These are phyloP conservation scores for Drosophila truncata DNA, from an alignment of 1,140 invertebrate genomes.

Conservation along the genomic window DNA sequence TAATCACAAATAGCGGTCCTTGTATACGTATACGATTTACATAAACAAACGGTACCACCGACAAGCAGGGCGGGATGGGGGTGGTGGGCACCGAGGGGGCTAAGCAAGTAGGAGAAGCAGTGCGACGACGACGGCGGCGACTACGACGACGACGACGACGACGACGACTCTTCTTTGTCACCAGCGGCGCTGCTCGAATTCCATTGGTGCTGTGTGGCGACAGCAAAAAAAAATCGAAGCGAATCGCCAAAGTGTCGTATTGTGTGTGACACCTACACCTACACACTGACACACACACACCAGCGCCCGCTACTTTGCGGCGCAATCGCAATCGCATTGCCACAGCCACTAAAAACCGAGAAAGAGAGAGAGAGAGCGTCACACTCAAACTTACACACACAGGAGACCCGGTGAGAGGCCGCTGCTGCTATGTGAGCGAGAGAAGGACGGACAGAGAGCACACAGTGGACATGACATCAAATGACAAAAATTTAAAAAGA, in stretches of 20 bases:
- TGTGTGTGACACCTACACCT: conserved; percentile 68
- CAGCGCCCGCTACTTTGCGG: conserved; percentile 54
- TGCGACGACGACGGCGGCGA: conserved; percentile 12
- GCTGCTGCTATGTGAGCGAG: conserved; percentile 59
- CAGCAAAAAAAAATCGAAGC: conserved; percentile 76
- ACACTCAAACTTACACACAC: conserved; percentile 24
- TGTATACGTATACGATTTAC: conserved; percentile 24
- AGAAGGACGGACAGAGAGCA: conserved; percentile 65
- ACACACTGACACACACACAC: conserved; percentile 30
- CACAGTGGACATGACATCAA: conserved; percentile 76
- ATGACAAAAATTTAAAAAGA: conserved; percentile 78
- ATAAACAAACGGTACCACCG: conserved; percentile 17
- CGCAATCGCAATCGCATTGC: conserved; percentile 63
- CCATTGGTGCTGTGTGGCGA: conserved; percentile 80
- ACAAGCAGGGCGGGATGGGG: not conserved
- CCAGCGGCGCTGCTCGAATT: conserved; percentile 71
- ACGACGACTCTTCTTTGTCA: conserved; percentile 65
- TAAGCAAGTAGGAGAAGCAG: conserved; percentile 27
- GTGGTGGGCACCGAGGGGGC: not conserved
- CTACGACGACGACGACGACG: conserved; percentile 17
- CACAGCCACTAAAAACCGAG: conserved; percentile 51
- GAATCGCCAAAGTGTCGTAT: conserved; percentile 78
- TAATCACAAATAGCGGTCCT: too few species aligned
- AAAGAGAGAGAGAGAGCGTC: conserved; percentile 1
- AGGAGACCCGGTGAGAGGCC: conserved; percentile 18